Percentiles rank a stretch among this genome's conserved stretches.
phyloP scores from a whole-genome alignment of 2,797 vertebrate species.

The Acipenser transmontanus region DNA sequence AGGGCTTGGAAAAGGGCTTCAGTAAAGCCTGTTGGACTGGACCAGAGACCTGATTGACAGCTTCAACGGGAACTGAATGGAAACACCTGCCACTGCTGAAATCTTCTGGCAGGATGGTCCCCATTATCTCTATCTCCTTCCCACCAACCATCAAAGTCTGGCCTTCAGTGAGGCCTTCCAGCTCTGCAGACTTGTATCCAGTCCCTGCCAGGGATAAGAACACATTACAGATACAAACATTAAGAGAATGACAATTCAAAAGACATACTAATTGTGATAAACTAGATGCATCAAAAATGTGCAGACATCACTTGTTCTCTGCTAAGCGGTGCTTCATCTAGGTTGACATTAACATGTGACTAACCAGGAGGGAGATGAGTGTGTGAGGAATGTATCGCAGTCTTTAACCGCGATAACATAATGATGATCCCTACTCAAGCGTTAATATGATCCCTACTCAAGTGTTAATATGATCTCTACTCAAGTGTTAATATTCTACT shows the following conservation, averaged over 20 bases:
- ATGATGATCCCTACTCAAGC: no score
- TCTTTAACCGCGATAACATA: no score
- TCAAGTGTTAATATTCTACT: no score
- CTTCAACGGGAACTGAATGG: slow-evolving; percentile 53
- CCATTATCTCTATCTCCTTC: slow-evolving; percentile 92
- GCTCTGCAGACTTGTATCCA: slow-evolving; percentile 80
- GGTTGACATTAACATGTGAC: no score
- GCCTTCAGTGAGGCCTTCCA: slow-evolving; percentile 78
- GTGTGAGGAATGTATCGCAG: no score
- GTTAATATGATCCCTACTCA: no score
- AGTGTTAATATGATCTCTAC: no score
- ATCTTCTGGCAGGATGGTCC: slow-evolving; percentile 71
- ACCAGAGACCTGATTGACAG: slow-evolving; percentile 12
- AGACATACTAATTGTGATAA: neutral
- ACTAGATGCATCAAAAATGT: no score
- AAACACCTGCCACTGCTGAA: slow-evolving; percentile 86
- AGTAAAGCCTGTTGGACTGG: slow-evolving; percentile 24
- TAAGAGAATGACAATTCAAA: neutral
- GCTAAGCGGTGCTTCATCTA: no score
- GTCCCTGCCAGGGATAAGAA: slow-evolving; percentile 56
- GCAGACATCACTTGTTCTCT: no score
- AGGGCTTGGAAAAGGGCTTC: slow-evolving; percentile 74
- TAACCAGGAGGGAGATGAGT: no score
- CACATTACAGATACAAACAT: neutral
- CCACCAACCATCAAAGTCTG: slow-evolving; percentile 82